Evolutionary conservation across 1,140 invertebrate genomes (phyloP), one percentile per base, ranked within the genome.

Genomic region (Pogonomyrmex californicus): DNA sequence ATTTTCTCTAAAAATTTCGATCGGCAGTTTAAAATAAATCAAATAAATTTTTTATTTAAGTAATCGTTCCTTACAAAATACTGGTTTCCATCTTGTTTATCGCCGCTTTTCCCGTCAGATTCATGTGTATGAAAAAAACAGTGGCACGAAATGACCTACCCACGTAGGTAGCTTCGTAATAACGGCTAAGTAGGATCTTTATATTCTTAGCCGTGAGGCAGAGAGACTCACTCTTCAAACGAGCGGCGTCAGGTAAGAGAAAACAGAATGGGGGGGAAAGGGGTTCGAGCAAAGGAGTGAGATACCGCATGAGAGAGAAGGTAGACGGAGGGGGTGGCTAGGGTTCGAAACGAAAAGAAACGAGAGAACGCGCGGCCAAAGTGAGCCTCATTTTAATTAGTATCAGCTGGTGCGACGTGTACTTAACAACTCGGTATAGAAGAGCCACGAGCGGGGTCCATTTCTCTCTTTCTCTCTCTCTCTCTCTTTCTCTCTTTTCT

Each of bases 181-280:
- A 95, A 93, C 92, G 93, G 93, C 92, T 94, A 95, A 95, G 93
- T 95, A 95, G 94, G 94, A 95, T 95, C 94, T 95, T 95, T 95
- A 95, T 95, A 95, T 95, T 95, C 94, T 91, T 94, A 89, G 94
- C 94, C 93, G 92, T 91, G 90, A 94, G 94, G 94, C 92, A 93
- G 58, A 90, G 86, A 58, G 62, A 85, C 58, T 63, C 58, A 58
- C 63, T 76, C 58, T 66, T 71, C 71, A 87, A 81, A 79, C 81
- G 77, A 83, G 77, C 76, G 58, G 70, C 76, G 68, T 70, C 85
- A n/a, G 82, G 41, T 63, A 76, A 60, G 76, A 77, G 79, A 83
- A 75, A 83, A 73, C 68, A 49, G 68, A 83, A 83, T 58, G 36
- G 49, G 51, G 14, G 30, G 44, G 85, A 60, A 54, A 70, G 71